Evolutionary conservation across 2,888 invertebrate genomes (phyloP), one percentile per base, ranked within the genome.

Genomic region (Spilarctia lutea): DNA sequence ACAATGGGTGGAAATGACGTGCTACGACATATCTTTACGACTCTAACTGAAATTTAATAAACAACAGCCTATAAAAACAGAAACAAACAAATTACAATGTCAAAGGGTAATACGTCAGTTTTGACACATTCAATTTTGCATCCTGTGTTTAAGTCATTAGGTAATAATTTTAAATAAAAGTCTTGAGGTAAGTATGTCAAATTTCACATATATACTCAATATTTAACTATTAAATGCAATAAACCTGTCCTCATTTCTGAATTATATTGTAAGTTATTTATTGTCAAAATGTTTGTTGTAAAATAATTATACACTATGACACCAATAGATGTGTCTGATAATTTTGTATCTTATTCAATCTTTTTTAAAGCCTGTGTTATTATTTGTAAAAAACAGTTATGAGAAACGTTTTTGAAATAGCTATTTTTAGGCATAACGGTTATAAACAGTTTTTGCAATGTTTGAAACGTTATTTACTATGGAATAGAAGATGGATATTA

Each of bases 1-100:
- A 75, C 75, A 75, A 75, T 75, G 18, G 72, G 52, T 63, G 75
- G 75, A 75, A 72, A 71, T 72, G 30, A 42, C 39, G 63, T 27
- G 2, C 33, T 13, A 60, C 42, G 18, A 11, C 16, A 33, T 68
- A 67, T 71, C 71, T 74, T 74, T 71, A 74, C 71, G 71, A 68
- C 67, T 52, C 2, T 39, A 65, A n/a, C 66, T 66, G 60, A 74
- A 74, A 66, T n/a, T 60, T 8, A 20, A 48, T 73, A 73, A 65
- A 73, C 48, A 45, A 68, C 35, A 52, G 30, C 30, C 30, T 52
- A 73, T 30, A n/a, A 33, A 2, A 42, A 60, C 30, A 42, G 13
- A 63, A 60, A 35, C n/a, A 63, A 60, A 63, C 35, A 68, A 39
- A 16, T 56, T 52, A 56, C 35, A 69, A 48, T 65, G 45, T 18